These are phyloP conservation scores for Ornithorhynchus anatinus DNA, from an alignment of 2,113 vertebrate species.

Conservation along the genomic window DNA sequence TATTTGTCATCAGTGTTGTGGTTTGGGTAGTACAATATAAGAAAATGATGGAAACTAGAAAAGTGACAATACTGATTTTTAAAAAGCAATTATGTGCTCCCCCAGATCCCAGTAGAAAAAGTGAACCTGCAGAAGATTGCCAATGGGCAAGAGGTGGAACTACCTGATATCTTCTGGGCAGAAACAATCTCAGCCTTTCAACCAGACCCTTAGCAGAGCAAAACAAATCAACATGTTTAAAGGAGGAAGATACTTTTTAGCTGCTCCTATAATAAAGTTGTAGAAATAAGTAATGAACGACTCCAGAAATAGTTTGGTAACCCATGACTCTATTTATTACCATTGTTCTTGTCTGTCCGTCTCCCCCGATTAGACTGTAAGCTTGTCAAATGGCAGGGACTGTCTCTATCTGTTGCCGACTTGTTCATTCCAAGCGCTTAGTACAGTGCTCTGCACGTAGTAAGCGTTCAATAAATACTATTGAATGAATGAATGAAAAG, in stretches of 20 bases:
- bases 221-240: conserved; percentile 73
- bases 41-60: conserved; percentile 29
- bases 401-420: too few relatives aligned
- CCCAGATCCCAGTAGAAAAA: too few relatives aligned
- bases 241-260: conserved; percentile 66
- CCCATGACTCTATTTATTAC: too few relatives aligned
- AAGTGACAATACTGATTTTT: not conserved
- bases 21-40: not conserved
- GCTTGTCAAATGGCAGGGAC: too few relatives aligned
- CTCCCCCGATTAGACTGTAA: too few relatives aligned
- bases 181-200: conserved; percentile 55
- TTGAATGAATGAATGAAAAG: too few relatives aligned
- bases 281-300: conserved; percentile 65
- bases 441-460: too few relatives aligned
- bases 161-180: conserved; percentile 55
- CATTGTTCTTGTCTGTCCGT: too few relatives aligned
- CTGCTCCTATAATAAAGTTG: conserved; percentile 62
- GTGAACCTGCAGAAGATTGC: not conserved
- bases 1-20: not conserved
- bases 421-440: too few relatives aligned
- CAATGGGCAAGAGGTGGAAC: conserved; percentile 17
- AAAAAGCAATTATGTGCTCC: too few relatives aligned
- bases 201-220: conserved; percentile 38
- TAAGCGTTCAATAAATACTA: too few relatives aligned
- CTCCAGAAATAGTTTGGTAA: conserved; percentile 58